A percentile compares a stretch with the other conserved stretches of the same genome.
These are phyloP conservation scores for Drosophila sturtevanti DNA, from an alignment of 1,140 invertebrate species.

Conservation along the genomic window DNA sequence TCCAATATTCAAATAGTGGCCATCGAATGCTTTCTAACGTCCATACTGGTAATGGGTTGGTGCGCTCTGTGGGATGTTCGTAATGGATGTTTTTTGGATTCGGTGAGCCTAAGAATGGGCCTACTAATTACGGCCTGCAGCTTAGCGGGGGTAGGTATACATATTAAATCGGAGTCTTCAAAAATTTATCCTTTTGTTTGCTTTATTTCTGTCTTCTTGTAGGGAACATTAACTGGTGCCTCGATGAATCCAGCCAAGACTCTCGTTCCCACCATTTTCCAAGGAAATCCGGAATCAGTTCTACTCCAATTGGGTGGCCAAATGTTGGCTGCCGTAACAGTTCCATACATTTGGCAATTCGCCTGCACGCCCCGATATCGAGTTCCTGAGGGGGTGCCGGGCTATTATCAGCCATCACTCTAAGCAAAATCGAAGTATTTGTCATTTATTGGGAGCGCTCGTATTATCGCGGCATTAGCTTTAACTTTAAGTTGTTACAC, in stretches of 20 bases:
- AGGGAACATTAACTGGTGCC: conserved; percentile 45
- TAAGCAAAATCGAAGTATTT: too few relatives aligned
- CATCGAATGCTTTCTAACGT: conserved; percentile 44
- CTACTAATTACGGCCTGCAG: conserved; percentile 40
- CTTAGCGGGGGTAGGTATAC: conserved; percentile 38
- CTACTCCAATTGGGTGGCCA: conserved; percentile 44
- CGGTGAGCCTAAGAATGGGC: conserved; percentile 51
- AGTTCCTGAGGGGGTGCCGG: background rate
- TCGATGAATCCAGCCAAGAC: conserved; percentile 50
- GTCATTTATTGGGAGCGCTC: too few relatives aligned
- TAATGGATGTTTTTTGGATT: conserved; percentile 50
- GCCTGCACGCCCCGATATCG: background rate
- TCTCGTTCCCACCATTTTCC: conserved; percentile 31
- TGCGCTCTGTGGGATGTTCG: conserved; percentile 59
- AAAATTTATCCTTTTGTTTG: background rate
- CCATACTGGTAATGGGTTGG: conserved; percentile 41
- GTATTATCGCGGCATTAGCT: too few relatives aligned
- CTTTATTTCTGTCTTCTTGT: background rate
- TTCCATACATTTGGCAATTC: conserved; percentile 19
- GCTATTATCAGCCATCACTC: too few relatives aligned
- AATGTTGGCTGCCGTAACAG: conserved; percentile 30
- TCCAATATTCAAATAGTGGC: conserved; percentile 14
- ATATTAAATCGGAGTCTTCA: background rate
- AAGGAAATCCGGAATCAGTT: conserved; percentile 28
- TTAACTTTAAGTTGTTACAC: too few relatives aligned